phyloP scores from a whole-genome alignment of 2,113 vertebrate genomes.

The Neopipo cinnamomea region DNA sequence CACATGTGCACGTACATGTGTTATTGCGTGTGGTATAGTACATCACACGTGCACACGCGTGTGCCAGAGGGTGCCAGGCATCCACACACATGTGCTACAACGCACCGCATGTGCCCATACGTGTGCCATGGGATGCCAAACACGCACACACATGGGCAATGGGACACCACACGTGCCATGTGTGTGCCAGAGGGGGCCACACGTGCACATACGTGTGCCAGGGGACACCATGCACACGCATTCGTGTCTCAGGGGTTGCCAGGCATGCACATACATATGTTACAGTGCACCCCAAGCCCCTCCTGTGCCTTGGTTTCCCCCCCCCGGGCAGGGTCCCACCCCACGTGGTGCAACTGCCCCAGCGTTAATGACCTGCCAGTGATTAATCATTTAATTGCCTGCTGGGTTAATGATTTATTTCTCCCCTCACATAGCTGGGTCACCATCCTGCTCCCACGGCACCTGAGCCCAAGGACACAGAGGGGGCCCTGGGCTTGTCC shows the following conservation, averaged over 20 bases:
- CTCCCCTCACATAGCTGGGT: background rate
- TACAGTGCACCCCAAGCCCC: background rate
- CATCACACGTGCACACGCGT: background rate
- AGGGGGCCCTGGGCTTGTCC: background rate
- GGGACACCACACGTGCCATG: too few relatives aligned
- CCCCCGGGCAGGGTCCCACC: background rate
- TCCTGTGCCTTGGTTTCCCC: background rate
- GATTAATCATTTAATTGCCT: background rate
- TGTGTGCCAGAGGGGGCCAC: too few relatives aligned
- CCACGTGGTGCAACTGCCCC: accelerated
- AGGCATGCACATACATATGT: too few relatives aligned
- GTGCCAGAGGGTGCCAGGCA: too few relatives aligned
- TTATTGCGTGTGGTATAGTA: too few relatives aligned
- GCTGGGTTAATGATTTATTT: background rate
- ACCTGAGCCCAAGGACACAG: background rate
- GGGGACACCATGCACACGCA: too few relatives aligned
- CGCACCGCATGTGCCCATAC: too few relatives aligned
- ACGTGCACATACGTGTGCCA: too few relatives aligned
- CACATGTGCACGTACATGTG: too few relatives aligned
- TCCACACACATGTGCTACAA: too few relatives aligned
- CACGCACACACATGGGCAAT: background rate
- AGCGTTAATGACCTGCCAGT: background rate
- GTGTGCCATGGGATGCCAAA: background rate
- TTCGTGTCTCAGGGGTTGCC: too few relatives aligned
- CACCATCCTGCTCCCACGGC: accelerated